Percentiles rank a stretch among this genome's conserved stretches.
Conservation (phyloP, 2,888 invertebrate genomes). For the Pristionchus mayeri region DNA sequence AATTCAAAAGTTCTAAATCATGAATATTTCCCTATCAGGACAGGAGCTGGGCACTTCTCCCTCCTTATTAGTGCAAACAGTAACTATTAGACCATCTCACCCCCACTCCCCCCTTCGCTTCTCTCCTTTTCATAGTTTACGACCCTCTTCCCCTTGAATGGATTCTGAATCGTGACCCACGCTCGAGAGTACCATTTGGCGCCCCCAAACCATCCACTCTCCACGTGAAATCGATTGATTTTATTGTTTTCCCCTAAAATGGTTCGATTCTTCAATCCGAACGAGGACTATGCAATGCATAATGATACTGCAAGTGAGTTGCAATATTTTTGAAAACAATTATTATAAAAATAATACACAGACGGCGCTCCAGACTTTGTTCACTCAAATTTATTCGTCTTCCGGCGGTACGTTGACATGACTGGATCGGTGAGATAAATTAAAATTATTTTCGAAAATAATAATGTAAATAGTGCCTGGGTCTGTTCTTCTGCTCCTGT, state of each 20-base stretch:
- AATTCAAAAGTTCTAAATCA: background rate
- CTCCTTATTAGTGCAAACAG: too few species aligned
- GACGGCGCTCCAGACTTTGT: background rate
- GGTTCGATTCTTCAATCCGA: background rate
- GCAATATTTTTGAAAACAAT: background rate
- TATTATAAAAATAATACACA: background rate
- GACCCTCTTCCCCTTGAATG: background rate
- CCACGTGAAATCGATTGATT: background rate
- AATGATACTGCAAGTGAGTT: background rate
- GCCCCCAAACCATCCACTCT: background rate
- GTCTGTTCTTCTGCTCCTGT: constrained; percentile 53
- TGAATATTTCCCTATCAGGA: background rate
- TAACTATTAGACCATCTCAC: background rate
- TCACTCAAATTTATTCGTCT: background rate
- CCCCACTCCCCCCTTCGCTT: background rate
- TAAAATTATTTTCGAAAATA: background rate
- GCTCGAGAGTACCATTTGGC: background rate
- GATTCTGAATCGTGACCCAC: constrained; percentile 45
- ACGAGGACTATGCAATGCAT: background rate
- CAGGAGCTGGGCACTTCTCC: background rate
- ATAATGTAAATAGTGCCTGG: constrained; percentile 44
- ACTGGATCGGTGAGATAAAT: background rate
- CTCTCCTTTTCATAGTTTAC: background rate
- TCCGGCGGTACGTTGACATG: constrained; percentile 34
- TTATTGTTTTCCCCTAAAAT: background rate